phyloP scores from a whole-genome alignment of 1,140 invertebrate species.

The Marisa cornuarietis region DNA sequence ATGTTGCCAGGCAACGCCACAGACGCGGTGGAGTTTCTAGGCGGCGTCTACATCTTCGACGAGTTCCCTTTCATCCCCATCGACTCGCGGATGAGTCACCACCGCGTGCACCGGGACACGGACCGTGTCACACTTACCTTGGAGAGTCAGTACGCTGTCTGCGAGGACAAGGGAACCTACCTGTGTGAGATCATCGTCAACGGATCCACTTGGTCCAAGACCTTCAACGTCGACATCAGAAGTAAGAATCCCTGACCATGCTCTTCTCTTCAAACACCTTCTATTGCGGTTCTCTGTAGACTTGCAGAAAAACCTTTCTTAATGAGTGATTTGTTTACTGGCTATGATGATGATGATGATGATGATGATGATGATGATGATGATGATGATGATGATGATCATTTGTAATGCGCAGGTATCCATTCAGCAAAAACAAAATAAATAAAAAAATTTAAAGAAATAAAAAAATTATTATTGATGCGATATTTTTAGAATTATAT shows the following conservation, averaged over 20 bases:
- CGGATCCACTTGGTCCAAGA: constrained; percentile 26
- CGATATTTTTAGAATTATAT: neutral
- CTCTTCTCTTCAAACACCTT: neutral
- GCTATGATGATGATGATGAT: too few relatives aligned
- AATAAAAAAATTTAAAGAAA: too few relatives aligned
- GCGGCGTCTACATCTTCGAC: constrained; percentile 30
- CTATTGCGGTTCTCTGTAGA: neutral
- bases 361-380: too few relatives aligned
- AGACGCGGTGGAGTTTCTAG: constrained; percentile 22
- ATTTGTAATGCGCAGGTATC: too few relatives aligned
- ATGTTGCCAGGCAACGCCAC: constrained; percentile 7
- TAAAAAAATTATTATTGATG: neutral
- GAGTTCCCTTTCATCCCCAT: constrained; percentile 38
- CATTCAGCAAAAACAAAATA: too few relatives aligned
- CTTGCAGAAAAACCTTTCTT: too few relatives aligned
- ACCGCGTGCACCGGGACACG: constrained; percentile 28
- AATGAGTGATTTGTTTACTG: too few relatives aligned
- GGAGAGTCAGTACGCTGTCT: constrained; percentile 33
- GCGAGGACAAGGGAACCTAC: constrained; percentile 35
- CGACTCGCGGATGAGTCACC: constrained; percentile 34
- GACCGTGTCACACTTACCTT: constrained; percentile 23
- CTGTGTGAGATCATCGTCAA: constrained; percentile 36
- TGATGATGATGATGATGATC: too few relatives aligned
- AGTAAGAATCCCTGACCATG: constrained; percentile 11
- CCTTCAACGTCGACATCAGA: constrained; percentile 29